Evolutionary conservation across 2,113 vertebrate genomes (phyloP).

Genomic region (Piprites chloris): DNA sequence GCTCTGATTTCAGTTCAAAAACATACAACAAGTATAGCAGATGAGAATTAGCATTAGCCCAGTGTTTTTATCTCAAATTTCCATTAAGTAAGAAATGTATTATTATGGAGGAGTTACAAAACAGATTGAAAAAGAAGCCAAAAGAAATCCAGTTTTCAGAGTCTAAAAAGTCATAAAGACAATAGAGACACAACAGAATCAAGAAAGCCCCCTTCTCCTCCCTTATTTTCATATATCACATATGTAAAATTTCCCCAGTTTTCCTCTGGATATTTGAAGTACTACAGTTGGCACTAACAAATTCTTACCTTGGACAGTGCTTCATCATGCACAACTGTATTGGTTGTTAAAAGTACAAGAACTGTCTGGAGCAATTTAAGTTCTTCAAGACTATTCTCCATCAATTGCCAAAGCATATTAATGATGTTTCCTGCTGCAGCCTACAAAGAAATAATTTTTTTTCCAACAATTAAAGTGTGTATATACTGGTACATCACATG

Average conservation of each 20-base stretch:
- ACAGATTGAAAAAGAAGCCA: not conserved
- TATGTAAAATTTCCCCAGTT: not conserved
- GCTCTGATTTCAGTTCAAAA: not conserved
- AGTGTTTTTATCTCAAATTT: not conserved
- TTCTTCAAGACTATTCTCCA: slow-evolving; percentile 98
- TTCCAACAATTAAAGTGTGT: not conserved
- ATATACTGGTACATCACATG: not conserved
- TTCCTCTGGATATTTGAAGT: not conserved
- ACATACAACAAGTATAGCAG: not conserved
- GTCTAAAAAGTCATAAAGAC: not conserved
- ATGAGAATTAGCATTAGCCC: not conserved
- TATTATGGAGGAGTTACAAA: not conserved
- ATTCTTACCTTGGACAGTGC: slow-evolving; percentile 91
- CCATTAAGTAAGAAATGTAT: not conserved
- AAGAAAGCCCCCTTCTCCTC: not conserved
- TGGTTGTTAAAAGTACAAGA: slow-evolving; percentile 95
- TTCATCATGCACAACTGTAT: slow-evolving; percentile 97
- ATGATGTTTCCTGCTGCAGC: slow-evolving; percentile 96
- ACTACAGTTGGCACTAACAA: not conserved
- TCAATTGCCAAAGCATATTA: slow-evolving; percentile 99
- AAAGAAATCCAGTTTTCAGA: not conserved
- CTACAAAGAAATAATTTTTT: slow-evolving; percentile 72
- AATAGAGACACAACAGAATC: not conserved
- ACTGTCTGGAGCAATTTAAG: slow-evolving; percentile 96
- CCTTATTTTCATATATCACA: not conserved